These are phyloP conservation scores for Crax fasciolata DNA, from an alignment of 2,797 vertebrate species.

Conservation along the genomic window DNA sequence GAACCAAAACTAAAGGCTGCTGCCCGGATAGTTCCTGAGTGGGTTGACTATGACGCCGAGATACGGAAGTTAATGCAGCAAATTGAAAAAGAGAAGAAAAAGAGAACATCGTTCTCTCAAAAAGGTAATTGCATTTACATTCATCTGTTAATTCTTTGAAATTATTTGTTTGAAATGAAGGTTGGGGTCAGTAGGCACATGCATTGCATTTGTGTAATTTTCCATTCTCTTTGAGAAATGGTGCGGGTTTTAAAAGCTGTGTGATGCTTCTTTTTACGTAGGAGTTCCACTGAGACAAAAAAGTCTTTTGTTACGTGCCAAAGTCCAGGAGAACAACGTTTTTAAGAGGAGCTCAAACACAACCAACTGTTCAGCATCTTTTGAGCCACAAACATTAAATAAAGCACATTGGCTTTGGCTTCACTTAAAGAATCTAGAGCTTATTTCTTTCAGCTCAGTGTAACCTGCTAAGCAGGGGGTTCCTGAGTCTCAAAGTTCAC, in stretches of 20 bases:
- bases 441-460: background rate
- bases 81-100: slow-evolving; percentile 80
- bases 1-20: slow-evolving; percentile 96
- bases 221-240: background rate
- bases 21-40: slow-evolving; percentile 93
- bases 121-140: slow-evolving; percentile 41
- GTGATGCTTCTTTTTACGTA: background rate
- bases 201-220: background rate
- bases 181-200: background rate
- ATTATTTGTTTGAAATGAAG: background rate
- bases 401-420: background rate
- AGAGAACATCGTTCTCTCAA: background rate
- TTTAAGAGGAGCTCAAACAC: background rate
- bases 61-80: slow-evolving; percentile 87
- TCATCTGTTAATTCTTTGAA: background rate
- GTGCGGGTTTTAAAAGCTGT: background rate
- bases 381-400: background rate
- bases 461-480: background rate
- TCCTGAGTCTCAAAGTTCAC: background rate
- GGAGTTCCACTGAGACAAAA: background rate
- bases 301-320: background rate
- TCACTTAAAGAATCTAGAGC: background rate
- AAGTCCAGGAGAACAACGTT: background rate
- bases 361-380: background rate
- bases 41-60: slow-evolving; percentile 92